Evolutionary conservation across 2,888 invertebrate species (phyloP), one percentile per base, ranked within the genome.

Genomic region (Hyles lineata): DNA sequence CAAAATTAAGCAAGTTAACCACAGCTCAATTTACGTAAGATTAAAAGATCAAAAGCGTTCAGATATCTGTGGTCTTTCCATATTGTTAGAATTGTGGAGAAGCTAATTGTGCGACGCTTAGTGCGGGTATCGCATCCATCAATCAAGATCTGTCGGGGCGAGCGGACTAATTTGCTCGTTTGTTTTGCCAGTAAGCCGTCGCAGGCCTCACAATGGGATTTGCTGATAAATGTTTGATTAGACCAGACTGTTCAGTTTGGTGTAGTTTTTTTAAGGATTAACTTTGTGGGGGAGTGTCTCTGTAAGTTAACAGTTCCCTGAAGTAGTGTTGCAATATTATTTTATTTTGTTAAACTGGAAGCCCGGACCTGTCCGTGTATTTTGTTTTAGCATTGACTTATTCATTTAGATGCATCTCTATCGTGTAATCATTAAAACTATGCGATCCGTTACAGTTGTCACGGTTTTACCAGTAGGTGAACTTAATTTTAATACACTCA

Each of bases 101-200:
- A 92, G 90, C 90, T 89, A 90, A 90, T 91, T 90, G 90, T 87
- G 82, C 85, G 85, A 89, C 88, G 87, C 87, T 85, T 79, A 79
- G 82, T 55, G 87, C 85, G 88, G 88, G 88, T 83, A 76, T 67
- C 83, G 86, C 89, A 92, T 93, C 92, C 87, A 94, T 94, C 94
- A 93, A 93, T 94, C 94, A 93, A 90, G 91, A 87, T 91, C 90
- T 90, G 92, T 90, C 91, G 80, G 85, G 84, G 82, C 80, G 85
- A 84, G 87, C 87, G 82, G 89, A 88, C 92, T 94, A 93, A 94
- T 93, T 93, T 91, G 90, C 91, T 89, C 92, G 92, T 93, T 94
- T 93, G 93, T 94, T 93, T 91, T 86, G 89, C 87, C 88, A 84
- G 87, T 90, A 90, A 93, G 89, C 91, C 87, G 80, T 79, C 77